Conservation (phyloP, 2,888 invertebrate species). For the Acanthoscelides obtectus region DNA sequence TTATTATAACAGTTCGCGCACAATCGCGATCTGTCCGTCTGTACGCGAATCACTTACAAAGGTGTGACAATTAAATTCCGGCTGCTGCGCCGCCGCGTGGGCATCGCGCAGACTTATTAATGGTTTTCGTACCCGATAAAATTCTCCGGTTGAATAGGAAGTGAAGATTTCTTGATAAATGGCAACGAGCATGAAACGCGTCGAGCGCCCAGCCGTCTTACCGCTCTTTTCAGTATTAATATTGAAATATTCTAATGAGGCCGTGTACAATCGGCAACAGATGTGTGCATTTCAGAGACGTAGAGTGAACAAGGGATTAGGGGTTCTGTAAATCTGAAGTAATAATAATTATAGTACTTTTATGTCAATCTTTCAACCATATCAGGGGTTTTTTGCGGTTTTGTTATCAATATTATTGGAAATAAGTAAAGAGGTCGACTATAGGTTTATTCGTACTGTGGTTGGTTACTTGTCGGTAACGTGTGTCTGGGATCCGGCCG, state of each 20-base stretch:
- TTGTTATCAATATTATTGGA: too few species aligned
- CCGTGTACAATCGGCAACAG: not conserved
- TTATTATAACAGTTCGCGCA: not conserved
- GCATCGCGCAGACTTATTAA: not conserved
- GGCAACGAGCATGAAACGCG: not conserved
- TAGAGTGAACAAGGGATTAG: too few species aligned
- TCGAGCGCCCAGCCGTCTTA: not conserved
- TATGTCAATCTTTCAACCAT: too few species aligned
- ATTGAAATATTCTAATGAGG: not conserved
- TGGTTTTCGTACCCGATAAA: not conserved
- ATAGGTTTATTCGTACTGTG: too few species aligned
- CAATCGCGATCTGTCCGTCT: not conserved
- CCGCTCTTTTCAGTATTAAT: not conserved
- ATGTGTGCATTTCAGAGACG: not conserved
- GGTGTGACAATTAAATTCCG: constrained; percentile 30
- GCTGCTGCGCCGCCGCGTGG: constrained; percentile 9
- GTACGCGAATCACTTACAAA: constrained; percentile 4
- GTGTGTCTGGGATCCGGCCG: too few species aligned
- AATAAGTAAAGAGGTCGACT: too few species aligned
- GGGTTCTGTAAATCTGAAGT: too few species aligned
- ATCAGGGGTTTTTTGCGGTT: too few species aligned
- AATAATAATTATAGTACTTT: too few species aligned
- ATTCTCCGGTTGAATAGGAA: not conserved
- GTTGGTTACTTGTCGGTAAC: too few species aligned
- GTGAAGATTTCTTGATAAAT: not conserved